Percentiles rank a stretch among this genome's conserved stretches.
Conservation (phyloP, 2,797 vertebrate genomes). For the Sebastes taczanowskii region DNA sequence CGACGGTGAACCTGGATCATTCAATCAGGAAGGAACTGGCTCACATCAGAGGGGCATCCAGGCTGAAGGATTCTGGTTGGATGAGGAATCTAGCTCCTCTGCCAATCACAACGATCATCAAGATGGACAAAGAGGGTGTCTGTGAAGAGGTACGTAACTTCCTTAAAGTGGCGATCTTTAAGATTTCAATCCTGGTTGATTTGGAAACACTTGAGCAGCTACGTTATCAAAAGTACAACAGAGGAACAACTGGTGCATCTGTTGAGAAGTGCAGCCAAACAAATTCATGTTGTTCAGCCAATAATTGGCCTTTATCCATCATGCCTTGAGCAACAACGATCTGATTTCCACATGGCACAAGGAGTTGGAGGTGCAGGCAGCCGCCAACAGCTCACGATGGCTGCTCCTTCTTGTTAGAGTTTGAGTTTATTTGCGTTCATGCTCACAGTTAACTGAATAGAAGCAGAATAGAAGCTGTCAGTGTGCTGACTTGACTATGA, state of each 20-base stretch:
- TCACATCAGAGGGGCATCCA: constrained; percentile 77
- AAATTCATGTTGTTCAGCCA: background rate
- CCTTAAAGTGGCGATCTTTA: background rate
- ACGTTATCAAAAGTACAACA: no score
- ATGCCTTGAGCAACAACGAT: background rate
- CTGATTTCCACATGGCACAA: background rate
- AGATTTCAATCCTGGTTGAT: background rate
- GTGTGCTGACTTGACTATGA: no score
- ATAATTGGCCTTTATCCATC: background rate
- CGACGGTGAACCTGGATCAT: constrained; percentile 89
- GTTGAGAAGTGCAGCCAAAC: no score
- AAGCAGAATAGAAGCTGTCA: no score
- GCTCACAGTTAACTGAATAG: no score
- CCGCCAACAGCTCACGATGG: background rate
- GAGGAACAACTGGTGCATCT: no score
- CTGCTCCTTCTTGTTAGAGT: background rate
- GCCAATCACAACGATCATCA: constrained; percentile 70
- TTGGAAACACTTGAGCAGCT: no score
- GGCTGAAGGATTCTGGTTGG: constrained; percentile 73
- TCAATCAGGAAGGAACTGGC: constrained; percentile 87
- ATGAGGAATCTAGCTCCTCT: constrained; percentile 67
- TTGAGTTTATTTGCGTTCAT: no score
- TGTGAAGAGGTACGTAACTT: constrained; percentile 80
- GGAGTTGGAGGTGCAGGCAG: background rate
- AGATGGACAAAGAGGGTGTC: constrained; percentile 78